Evolutionary conservation across 2,888 invertebrate species (phyloP), one percentile per base, ranked within the genome.

Genomic region (Stenchaetothrips biformis): DNA sequence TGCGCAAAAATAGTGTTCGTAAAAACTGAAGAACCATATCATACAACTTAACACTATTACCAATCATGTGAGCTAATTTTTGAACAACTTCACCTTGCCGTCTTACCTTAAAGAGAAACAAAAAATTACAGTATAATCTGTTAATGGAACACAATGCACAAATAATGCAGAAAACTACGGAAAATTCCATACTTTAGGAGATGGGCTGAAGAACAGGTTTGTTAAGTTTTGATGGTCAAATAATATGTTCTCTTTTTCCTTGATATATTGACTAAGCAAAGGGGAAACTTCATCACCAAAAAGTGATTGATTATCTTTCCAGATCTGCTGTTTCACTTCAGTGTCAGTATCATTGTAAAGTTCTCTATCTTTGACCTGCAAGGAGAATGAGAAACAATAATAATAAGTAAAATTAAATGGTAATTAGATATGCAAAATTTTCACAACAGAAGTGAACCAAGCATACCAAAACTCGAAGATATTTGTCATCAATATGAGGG

Each of bases 281-380:
- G 98, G 98, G 0, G 97, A 97, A 0, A 98, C 97, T 89, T 98
- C 98, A 87, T 98, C 98, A 21, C 98, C 97, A 88, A 98, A 98
- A 48, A 98, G 87, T 0, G 96, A 95, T 86, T 98, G 98, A 87
- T 98, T 97, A 85, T 98, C 97, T 85, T 97, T 95, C 99, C 99
- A 99, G 84, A 99, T 98, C 86, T 99, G 98, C 77, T 98, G 90
- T 86, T 98, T 98, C 0, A 99, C 98, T 88, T 97, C 97, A 0
- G 97, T 97, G 83, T 98, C 96, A 11, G 97, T 97, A 84, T 96
- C 97, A 83, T 94, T 93, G 86, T 98, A 98, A 8, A 99, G 88
- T 86, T 97, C 96, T 83, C 94, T 90, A 85, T 97, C 97, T 82
- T 93, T 89, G 0, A 88, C 87, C 85, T 85, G 79, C 21, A 80